Percentiles rank a stretch among this genome's conserved stretches.
Conservation (phyloP, 2,888 invertebrate genomes). For the Mylabris sibirica region DNA sequence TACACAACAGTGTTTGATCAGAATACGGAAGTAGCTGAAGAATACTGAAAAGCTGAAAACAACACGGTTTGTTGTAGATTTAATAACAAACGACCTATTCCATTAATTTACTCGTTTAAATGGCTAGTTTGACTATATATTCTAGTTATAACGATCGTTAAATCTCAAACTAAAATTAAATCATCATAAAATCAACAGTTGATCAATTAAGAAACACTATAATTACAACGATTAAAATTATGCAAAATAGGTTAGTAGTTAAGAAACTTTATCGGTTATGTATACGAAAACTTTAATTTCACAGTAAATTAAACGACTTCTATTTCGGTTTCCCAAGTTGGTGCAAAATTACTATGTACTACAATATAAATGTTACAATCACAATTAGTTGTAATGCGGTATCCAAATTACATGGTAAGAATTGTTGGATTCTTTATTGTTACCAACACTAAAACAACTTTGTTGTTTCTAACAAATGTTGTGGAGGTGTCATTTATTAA, state of each 20-base stretch:
- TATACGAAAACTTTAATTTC: slow-evolving; percentile 11
- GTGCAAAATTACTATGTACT: slow-evolving; percentile 9
- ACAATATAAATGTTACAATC: neutral
- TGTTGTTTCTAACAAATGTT: neutral
- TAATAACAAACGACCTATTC: too few relatives aligned
- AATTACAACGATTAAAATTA: neutral
- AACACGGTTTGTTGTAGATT: too few relatives aligned
- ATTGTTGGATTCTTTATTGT: neutral
- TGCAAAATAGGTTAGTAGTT: slow-evolving; percentile 8
- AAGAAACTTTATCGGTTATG: neutral
- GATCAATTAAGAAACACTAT: neutral
- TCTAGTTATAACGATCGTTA: neutral
- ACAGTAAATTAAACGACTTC: slow-evolving; percentile 13
- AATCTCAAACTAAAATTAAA: neutral
- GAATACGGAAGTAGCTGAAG: too few relatives aligned
- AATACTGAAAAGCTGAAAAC: too few relatives aligned
- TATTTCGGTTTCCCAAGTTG: slow-evolving; percentile 10
- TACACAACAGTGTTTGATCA: too few relatives aligned
- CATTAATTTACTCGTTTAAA: neutral
- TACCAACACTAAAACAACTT: neutral
- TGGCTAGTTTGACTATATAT: too few relatives aligned
- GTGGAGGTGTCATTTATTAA: neutral
- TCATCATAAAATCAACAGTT: slow-evolving; percentile 3
- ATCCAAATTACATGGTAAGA: neutral
- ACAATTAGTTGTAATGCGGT: neutral